Evolutionary conservation across 2,113 vertebrate species (phyloP).

Genomic region (Brachyhypopomus gauderio): DNA sequence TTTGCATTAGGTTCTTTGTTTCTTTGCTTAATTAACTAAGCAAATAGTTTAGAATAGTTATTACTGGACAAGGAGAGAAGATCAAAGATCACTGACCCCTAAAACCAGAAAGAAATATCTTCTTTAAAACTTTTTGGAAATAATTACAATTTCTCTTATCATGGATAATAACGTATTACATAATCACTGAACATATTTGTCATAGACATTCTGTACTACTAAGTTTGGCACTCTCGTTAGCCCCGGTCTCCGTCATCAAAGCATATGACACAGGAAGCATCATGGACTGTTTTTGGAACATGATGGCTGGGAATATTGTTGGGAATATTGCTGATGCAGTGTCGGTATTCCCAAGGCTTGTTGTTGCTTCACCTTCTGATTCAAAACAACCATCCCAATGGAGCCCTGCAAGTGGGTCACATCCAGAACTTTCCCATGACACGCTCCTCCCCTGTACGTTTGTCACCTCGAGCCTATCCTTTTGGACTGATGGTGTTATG

Average conservation of each 20-base stretch:
- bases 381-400: constrained; percentile 9
- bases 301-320: constrained; percentile 31
- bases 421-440: not conserved
- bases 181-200: constrained; percentile 6
- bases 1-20: no score
- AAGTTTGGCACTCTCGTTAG: constrained; percentile 9
- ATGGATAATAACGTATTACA: no score
- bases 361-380: constrained; percentile 40
- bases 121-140: no score
- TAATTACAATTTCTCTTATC: no score
- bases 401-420: not conserved
- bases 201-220: constrained; percentile 24
- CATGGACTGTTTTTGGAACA: constrained; percentile 27
- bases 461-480: constrained; percentile 30
- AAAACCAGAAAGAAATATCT: no score
- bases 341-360: constrained; percentile 35
- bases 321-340: no score
- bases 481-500: constrained; percentile 19
- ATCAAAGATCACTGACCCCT: no score
- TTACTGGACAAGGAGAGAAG: no score
- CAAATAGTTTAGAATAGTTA: no score
- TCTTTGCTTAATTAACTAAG: no score
- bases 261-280: constrained; percentile 19
- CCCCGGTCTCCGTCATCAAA: constrained; percentile 37
- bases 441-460: constrained; percentile 15